phyloP scores from a whole-genome alignment of 2,113 vertebrate species.

The Callithrix jacchus region DNA sequence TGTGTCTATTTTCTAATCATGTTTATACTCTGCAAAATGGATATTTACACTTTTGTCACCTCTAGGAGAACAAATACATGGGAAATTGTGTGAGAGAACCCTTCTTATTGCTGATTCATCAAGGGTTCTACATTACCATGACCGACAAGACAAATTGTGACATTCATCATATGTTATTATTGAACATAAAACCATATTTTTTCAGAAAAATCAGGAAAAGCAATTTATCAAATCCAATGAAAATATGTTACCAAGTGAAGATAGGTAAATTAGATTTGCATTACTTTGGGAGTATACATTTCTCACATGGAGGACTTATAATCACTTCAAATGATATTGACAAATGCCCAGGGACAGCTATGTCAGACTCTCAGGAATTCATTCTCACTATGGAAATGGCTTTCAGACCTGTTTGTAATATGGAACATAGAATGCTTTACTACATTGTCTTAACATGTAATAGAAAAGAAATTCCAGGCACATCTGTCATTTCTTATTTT shows the following conservation, averaged over 20 bases:
- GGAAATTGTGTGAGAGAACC: not conserved
- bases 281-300: conserved; percentile 4
- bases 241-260: conserved; percentile 32
- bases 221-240: conserved; percentile 36
- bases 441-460: not conserved
- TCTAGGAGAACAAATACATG: not conserved
- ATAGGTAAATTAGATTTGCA: conserved; percentile 38
- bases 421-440: not conserved
- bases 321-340: conserved; percentile 10
- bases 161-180: not conserved
- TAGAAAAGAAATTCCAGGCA: conserved; percentile 17
- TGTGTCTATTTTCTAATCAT: not conserved
- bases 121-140: not conserved
- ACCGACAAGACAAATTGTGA: conserved; percentile 35
- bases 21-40: conserved; percentile 14
- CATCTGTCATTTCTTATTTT: conserved; percentile 45
- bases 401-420: conserved; percentile 10
- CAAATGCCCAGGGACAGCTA: conserved; percentile 22
- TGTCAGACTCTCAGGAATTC: conserved; percentile 10
- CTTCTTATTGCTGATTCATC: not conserved
- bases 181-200: not conserved
- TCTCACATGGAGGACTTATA: not conserved
- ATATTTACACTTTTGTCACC: not conserved
- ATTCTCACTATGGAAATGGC: conserved; percentile 45
- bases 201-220: conserved; percentile 54